A percentile compares a stretch with the other conserved stretches of the same genome.
These are phyloP conservation scores for Mellilla xanthometata DNA, from an alignment of 2,888 invertebrate genomes.

Conservation along the genomic window DNA sequence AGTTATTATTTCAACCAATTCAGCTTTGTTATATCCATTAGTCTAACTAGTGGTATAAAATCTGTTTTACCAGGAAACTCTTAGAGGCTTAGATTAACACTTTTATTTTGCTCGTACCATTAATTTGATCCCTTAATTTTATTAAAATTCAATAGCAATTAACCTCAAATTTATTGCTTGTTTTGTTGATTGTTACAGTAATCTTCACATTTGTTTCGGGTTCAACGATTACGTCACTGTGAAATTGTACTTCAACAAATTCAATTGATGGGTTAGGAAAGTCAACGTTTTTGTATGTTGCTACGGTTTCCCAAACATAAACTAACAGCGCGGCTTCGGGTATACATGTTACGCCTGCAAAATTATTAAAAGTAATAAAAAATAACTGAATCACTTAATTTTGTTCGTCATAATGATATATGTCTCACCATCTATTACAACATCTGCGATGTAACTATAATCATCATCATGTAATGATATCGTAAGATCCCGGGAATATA, in stretches of 20 bases:
- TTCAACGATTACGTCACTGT: slow-evolving; percentile 36
- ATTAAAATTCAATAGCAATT: no score
- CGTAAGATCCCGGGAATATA: slow-evolving; percentile 6
- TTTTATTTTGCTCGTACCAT: no score
- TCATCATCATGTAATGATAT: slow-evolving; percentile 41
- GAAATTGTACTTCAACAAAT: slow-evolving; percentile 42
- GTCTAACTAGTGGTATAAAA: no score
- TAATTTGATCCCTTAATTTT: no score
- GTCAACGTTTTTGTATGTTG: slow-evolving; percentile 56
- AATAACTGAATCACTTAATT: not conserved
- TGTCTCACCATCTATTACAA: slow-evolving; percentile 45
- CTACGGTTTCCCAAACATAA: slow-evolving; percentile 79
- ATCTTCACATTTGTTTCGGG: slow-evolving; percentile 34
- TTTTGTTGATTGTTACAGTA: slow-evolving; percentile 38
- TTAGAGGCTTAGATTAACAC: no score
- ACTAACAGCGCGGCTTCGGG: slow-evolving; percentile 84
- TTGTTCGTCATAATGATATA: not conserved
- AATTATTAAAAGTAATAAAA: no score
- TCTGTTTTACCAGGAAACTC: no score
- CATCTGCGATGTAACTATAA: slow-evolving; percentile 43
- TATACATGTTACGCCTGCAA: slow-evolving; percentile 83
- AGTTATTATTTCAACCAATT: no score
- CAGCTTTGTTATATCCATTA: no score
- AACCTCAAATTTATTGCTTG: slow-evolving; percentile 49
- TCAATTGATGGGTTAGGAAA: slow-evolving; percentile 47